Evolutionary conservation across 1,140 invertebrate genomes (phyloP).

Genomic region (Lucilia cuprina): DNA sequence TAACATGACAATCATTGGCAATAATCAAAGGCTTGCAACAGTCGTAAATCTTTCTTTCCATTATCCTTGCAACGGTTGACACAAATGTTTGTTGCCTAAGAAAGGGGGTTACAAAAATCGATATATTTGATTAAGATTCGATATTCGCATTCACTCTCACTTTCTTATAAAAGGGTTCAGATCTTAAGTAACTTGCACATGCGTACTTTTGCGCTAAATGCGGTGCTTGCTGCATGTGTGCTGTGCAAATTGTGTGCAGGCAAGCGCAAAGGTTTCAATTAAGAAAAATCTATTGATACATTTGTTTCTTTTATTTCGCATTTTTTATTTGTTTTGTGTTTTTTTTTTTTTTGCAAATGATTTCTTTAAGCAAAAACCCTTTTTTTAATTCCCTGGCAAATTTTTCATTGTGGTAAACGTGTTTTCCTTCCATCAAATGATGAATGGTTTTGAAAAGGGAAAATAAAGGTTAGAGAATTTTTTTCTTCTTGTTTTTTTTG

Average conservation of each 20-base stretch:
- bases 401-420: slow-evolving; percentile 19
- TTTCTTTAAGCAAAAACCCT: neutral
- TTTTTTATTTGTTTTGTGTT: neutral
- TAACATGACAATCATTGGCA: slow-evolving; percentile 31
- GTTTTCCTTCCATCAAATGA: neutral
- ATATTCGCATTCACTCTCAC: neutral
- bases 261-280: slow-evolving; percentile 26
- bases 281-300: slow-evolving; percentile 28
- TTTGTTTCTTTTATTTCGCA: neutral
- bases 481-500: neutral
- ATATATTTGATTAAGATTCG: slow-evolving; percentile 4
- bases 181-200: neutral
- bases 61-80: neutral
- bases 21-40: slow-evolving; percentile 16
- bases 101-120: slow-evolving; percentile 1
- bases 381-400: neutral
- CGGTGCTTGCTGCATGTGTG: neutral
- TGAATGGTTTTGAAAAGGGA: neutral
- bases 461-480: neutral
- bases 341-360: neutral
- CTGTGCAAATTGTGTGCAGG: slow-evolving; percentile 19
- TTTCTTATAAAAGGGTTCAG: neutral
- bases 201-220: neutral
- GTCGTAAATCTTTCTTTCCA: neutral
- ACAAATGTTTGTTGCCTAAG: neutral